A percentile compares a stretch with the other conserved stretches of the same genome.
Conservation (phyloP, 2,888 invertebrate species). For the Taphrorychus bicolor region DNA sequence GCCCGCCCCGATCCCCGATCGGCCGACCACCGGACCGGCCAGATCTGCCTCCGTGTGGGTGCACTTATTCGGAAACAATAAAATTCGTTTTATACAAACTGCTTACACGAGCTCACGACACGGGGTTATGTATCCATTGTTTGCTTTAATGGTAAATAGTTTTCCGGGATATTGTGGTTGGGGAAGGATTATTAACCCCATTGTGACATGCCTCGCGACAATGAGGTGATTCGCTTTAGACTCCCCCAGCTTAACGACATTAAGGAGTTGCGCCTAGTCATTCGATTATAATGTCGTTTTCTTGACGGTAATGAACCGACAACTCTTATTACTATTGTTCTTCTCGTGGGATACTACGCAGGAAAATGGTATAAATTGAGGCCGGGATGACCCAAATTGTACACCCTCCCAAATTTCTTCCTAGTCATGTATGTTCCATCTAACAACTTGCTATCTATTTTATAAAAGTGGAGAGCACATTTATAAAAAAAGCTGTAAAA, state of each 20-base stretch:
- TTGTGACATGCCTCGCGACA: conserved; percentile 34
- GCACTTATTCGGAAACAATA: neutral
- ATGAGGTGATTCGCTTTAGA: conserved; percentile 35
- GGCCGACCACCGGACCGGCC: neutral
- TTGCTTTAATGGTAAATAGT: conserved; percentile 37
- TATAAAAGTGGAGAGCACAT: too few species aligned
- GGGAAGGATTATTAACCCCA: conserved; percentile 40
- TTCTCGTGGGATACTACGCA: too few species aligned
- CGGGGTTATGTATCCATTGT: conserved; percentile 20
- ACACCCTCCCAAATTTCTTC: too few species aligned
- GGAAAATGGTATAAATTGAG: too few species aligned
- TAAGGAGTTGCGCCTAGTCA: conserved; percentile 37
- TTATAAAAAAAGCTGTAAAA: too few species aligned
- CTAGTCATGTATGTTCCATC: too few species aligned
- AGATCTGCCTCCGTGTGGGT: neutral
- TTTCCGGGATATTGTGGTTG: conserved; percentile 39
- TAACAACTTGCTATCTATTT: too few species aligned
- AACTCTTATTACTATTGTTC: conserved; percentile 19
- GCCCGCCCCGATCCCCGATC: too few species aligned
- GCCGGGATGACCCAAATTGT: too few species aligned
- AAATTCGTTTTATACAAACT: neutral
- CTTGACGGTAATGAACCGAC: conserved; percentile 35
- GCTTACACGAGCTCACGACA: neutral
- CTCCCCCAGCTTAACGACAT: conserved; percentile 33
- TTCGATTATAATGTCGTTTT: conserved; percentile 36